A percentile compares a stretch with the other conserved stretches of the same genome.
Conservation (phyloP, 2,888 invertebrate species). For the Euproctis similis region DNA sequence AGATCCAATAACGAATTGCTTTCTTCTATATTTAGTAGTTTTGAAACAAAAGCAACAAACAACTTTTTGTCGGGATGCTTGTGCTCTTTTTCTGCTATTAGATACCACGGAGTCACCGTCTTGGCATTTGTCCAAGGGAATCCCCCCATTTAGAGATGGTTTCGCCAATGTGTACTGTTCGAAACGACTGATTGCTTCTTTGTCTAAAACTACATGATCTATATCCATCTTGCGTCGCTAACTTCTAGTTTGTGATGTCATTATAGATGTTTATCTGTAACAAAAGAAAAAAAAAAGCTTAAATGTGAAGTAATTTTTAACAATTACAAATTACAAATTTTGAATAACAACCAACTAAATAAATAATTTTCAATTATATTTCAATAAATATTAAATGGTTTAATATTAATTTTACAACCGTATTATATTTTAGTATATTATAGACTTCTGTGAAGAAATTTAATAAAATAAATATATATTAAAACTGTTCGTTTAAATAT, state of each 20-base stretch:
- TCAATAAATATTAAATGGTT: too few relatives aligned
- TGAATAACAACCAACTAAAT: too few relatives aligned
- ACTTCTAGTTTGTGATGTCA: slow-evolving; percentile 47
- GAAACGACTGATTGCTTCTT: slow-evolving; percentile 69
- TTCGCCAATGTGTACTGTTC: slow-evolving; percentile 71
- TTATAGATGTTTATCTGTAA: slow-evolving; percentile 60
- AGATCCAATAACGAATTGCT: slow-evolving; percentile 82
- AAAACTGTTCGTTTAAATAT: too few relatives aligned
- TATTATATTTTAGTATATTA: too few relatives aligned
- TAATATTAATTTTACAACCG: too few relatives aligned
- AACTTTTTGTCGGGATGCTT: slow-evolving; percentile 68
- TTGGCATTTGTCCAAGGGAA: slow-evolving; percentile 73
- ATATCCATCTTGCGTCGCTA: slow-evolving; percentile 62
- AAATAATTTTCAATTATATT: too few relatives aligned
- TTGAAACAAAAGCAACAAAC: slow-evolving; percentile 74
- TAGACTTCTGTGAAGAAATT: too few relatives aligned
- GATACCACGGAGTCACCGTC: slow-evolving; percentile 69
- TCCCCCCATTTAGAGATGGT: slow-evolving; percentile 66
- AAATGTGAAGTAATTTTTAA: too few relatives aligned
- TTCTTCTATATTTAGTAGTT: slow-evolving; percentile 71
- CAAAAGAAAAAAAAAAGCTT: slow-evolving; percentile 39
- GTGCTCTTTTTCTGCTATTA: slow-evolving; percentile 66
- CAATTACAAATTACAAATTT: too few relatives aligned
- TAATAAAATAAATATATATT: too few relatives aligned
- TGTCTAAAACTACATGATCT: slow-evolving; percentile 69